A percentile compares a stretch with the other conserved stretches of the same genome.
These are phyloP conservation scores for Cottus gobio DNA, from an alignment of 2,113 vertebrate species.

Conservation along the genomic window DNA sequence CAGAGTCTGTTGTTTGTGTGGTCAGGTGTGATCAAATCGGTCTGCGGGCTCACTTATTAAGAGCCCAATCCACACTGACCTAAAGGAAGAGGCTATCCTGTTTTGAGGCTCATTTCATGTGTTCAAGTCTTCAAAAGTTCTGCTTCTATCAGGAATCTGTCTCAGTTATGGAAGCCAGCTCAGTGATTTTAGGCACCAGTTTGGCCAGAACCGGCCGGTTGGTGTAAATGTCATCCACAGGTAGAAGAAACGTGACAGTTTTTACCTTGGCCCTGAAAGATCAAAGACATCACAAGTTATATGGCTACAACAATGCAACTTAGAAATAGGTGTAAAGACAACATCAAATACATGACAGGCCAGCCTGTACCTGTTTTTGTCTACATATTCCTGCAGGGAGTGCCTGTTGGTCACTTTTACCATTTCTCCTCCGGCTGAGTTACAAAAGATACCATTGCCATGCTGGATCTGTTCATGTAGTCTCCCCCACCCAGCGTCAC, in stretches of 20 bases:
- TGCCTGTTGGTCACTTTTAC: slow-evolving; percentile 68
- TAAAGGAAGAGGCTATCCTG: slow-evolving; percentile 41
- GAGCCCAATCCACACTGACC: slow-evolving; percentile 46
- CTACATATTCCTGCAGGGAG: slow-evolving; percentile 82
- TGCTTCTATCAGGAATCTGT: slow-evolving; percentile 80
- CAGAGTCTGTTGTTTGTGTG: slow-evolving; percentile 72
- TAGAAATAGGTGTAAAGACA: background rate
- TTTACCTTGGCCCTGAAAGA: slow-evolving; percentile 89
- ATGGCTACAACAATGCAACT: background rate
- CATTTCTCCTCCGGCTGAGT: slow-evolving; percentile 21
- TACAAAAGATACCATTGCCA: slow-evolving; percentile 25
- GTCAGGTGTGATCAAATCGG: slow-evolving; percentile 80
- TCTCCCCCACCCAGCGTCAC: slow-evolving; percentile 67
- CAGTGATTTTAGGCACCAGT: slow-evolving; percentile 74
- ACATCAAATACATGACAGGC: background rate
- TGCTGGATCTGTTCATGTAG: slow-evolving; percentile 66
- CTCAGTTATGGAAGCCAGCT: slow-evolving; percentile 82
- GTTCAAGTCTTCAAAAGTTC: slow-evolving; percentile 16
- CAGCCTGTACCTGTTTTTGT: slow-evolving; percentile 84
- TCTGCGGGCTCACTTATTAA: slow-evolving; percentile 55
- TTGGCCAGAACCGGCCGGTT: slow-evolving; percentile 78
- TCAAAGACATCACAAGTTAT: background rate
- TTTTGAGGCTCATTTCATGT: slow-evolving; percentile 22
- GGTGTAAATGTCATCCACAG: slow-evolving; percentile 86
- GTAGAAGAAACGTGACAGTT: slow-evolving; percentile 93